Evolutionary conservation across 2,888 invertebrate species (phyloP).

Genomic region (Lobophora halterata): DNA sequence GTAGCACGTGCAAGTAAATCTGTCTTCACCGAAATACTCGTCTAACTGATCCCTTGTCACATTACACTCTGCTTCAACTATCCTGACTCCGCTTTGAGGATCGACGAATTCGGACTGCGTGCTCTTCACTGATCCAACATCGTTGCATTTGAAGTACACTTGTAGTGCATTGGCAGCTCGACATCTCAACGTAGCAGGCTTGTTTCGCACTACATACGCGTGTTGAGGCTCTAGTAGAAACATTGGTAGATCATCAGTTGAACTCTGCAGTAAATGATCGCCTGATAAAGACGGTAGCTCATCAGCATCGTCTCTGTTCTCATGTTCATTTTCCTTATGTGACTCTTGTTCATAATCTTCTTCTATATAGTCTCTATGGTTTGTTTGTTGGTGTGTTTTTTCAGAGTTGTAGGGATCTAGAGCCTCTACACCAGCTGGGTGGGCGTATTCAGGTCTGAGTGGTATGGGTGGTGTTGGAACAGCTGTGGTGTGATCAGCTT

Average conservation of each 20-base stretch:
- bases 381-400: slow-evolving; percentile 58
- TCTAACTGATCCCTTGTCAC: slow-evolving; percentile 95
- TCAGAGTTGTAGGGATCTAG: slow-evolving; percentile 75
- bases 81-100: slow-evolving; percentile 92
- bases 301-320: slow-evolving; percentile 73
- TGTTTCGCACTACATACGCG: slow-evolving; percentile 94
- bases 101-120: slow-evolving; percentile 92
- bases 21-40: slow-evolving; percentile 94
- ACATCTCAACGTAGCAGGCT: slow-evolving; percentile 93
- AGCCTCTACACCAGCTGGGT: slow-evolving; percentile 72
- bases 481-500: slow-evolving; percentile 55
- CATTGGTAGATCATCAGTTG: slow-evolving; percentile 88
- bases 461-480: slow-evolving; percentile 63
- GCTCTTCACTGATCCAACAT: slow-evolving; percentile 84
- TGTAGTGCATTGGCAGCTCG: slow-evolving; percentile 93
- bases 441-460: slow-evolving; percentile 70
- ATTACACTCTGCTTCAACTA: slow-evolving; percentile 92
- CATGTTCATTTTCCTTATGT: slow-evolving; percentile 72
- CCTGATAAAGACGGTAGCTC: slow-evolving; percentile 72
- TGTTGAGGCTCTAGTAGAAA: slow-evolving; percentile 94
- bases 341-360: slow-evolving; percentile 74
- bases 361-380: slow-evolving; percentile 69
- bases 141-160: slow-evolving; percentile 96
- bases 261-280: slow-evolving; percentile 73
- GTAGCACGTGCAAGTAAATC: slow-evolving; percentile 95